Base-by-base conservation (phyloP, 92 coral and sea anemone species). In the Pocillopora meandrina region DNA sequence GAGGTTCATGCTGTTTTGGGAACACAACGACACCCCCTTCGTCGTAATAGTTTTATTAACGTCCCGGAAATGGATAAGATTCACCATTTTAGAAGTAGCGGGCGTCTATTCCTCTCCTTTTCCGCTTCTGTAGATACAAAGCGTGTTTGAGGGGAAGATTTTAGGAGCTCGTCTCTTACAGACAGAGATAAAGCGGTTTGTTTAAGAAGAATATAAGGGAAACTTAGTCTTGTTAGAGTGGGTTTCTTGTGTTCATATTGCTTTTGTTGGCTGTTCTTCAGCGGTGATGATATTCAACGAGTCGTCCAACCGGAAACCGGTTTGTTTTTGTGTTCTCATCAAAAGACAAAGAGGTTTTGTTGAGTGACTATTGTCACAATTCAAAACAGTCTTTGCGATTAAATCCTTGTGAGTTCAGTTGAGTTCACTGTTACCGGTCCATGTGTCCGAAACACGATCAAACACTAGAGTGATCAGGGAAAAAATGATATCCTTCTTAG, bases 331-430 rank as follows among this genome's bases (percentile, higher is more conserved):
- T 61, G 69, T 76, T 76, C 26, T 76, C n/a, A 33, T 49, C 3
- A 49, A 49, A 60, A 66, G 74, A 79, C 67, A 69, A 80, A 67
- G 76, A 73, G 12, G 33, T 80, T 66, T 80, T 80, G 71, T 77
- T 3, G 36, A 35, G 42, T 47, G 71, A 35, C 34, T 77, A 18
- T 12, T 63, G 84, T 80, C 84, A 26, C 17, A 67, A 75, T 60
- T 80, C 63, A 65, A 66, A 79, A 79, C 49, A 52, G 2, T 75
- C 49, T 14, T 9, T 31, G 69, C 13, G 80, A 26, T 42, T 55
- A 12, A 18, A 26, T 61, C 65, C 23, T 15, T 73, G 63, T 49
- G 49, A 15, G 79, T 42, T 57, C 56, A 16, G 20, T n/a, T n/a
- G n/a, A 52, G 21, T 20, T 73, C 13, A 21, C 74, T 65, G 61